phyloP scores from a whole-genome alignment of 2,888 invertebrate species.

The Tetramorium bicarinatum region DNA sequence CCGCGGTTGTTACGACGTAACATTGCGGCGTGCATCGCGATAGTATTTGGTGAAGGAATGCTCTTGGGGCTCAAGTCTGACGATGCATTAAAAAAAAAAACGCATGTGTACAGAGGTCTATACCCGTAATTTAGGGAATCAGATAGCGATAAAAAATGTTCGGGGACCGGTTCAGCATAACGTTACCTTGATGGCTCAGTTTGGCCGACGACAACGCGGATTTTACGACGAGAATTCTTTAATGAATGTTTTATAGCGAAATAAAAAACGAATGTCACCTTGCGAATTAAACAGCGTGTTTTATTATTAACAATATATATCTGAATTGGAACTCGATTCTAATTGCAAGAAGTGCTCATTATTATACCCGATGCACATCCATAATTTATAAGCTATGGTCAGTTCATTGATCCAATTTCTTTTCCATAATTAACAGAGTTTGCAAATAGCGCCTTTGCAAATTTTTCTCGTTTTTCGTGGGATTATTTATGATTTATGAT shows the following conservation, averaged over 20 bases:
- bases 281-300: constrained; percentile 57
- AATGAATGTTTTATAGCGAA: constrained; percentile 62
- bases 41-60: constrained; percentile 19
- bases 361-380: background rate
- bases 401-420: background rate
- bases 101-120: constrained; percentile 38
- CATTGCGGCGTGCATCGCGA: background rate
- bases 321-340: constrained; percentile 1
- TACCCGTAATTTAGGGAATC: constrained; percentile 51
- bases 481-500: background rate
- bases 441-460: background rate
- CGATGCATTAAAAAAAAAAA: constrained; percentile 35
- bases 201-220: constrained; percentile 56
- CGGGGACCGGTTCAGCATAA: constrained; percentile 50
- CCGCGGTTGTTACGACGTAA: background rate
- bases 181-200: constrained; percentile 63
- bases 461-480: background rate
- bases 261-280: constrained; percentile 42
- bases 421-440: background rate
- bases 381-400: background rate
- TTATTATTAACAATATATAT: constrained; percentile 66
- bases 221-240: constrained; percentile 62
- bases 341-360: background rate
- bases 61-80: constrained; percentile 5
- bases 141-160: constrained; percentile 54